These are phyloP conservation scores for Phaedon cochleariae DNA, from an alignment of 2,888 invertebrate species.

Conservation along the genomic window DNA sequence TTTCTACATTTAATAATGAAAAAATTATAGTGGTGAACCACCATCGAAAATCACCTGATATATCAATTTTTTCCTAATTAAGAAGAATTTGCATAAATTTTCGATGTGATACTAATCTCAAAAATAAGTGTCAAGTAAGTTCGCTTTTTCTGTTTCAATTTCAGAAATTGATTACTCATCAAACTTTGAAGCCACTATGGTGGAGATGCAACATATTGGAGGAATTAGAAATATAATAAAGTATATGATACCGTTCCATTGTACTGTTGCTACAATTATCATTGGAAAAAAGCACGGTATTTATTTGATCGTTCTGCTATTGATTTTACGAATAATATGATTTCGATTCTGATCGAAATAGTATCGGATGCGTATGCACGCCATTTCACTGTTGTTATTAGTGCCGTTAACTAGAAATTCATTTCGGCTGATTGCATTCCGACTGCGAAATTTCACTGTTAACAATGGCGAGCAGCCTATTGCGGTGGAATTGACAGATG, in stretches of 20 bases:
- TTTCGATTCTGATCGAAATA: slow-evolving; percentile 4
- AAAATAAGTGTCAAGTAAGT: too few species aligned
- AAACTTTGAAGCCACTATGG: too few species aligned
- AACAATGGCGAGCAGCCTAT: neutral
- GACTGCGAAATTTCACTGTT: neutral
- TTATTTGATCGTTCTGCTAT: neutral
- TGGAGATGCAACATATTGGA: too few species aligned
- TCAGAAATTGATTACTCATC: too few species aligned
- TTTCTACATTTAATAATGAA: too few species aligned
- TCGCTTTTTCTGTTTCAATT: too few species aligned
- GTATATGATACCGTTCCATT: neutral
- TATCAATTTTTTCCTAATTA: too few species aligned
- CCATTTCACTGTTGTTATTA: neutral
- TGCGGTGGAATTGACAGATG: neutral
- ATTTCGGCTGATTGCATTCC: neutral
- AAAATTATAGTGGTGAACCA: too few species aligned
- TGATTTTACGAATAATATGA: slow-evolving; percentile 13
- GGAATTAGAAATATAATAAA: too few species aligned
- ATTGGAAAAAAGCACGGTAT: neutral
- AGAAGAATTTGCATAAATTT: too few species aligned
- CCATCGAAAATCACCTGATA: too few species aligned
- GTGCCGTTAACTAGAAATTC: slow-evolving; percentile 3
- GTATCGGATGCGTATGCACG: slow-evolving; percentile 1
- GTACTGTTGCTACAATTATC: neutral
- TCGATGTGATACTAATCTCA: too few species aligned